Percentiles rank a stretch among this genome's conserved stretches.
These are phyloP conservation scores for Pardalotus punctatus DNA, from an alignment of 2,113 vertebrate species.

Conservation along the genomic window DNA sequence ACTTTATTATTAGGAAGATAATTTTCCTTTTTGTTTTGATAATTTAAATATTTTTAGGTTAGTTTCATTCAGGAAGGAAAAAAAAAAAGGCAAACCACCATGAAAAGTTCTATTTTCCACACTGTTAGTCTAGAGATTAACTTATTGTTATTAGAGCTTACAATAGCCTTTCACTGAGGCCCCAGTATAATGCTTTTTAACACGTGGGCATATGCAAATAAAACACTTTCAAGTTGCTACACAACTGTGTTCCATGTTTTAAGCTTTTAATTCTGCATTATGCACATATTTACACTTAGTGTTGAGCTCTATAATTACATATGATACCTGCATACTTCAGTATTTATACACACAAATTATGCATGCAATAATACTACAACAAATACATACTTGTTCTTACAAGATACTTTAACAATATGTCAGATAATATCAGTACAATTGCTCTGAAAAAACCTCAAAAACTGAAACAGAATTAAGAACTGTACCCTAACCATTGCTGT, in stretches of 20 bases:
- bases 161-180: background rate
- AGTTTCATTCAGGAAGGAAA: background rate
- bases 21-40: background rate
- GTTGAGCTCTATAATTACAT: background rate
- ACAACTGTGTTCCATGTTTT: background rate
- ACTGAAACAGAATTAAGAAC: background rate
- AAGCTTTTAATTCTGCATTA: background rate
- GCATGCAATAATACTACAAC: background rate
- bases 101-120: background rate
- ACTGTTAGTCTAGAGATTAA: background rate
- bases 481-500: background rate
- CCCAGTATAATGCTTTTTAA: background rate
- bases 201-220: background rate
- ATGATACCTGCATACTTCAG: background rate
- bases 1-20: background rate
- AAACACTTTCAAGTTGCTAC: background rate
- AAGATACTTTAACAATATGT: background rate
- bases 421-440: background rate
- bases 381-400: background rate
- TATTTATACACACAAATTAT: background rate
- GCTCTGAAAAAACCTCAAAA: background rate
- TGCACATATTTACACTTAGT: background rate
- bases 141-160: background rate
- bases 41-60: background rate
- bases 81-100: background rate